Base-by-base conservation (phyloP, 2,113 vertebrate genomes). In the Sinocyclocheilus rhinocerous region DNA sequence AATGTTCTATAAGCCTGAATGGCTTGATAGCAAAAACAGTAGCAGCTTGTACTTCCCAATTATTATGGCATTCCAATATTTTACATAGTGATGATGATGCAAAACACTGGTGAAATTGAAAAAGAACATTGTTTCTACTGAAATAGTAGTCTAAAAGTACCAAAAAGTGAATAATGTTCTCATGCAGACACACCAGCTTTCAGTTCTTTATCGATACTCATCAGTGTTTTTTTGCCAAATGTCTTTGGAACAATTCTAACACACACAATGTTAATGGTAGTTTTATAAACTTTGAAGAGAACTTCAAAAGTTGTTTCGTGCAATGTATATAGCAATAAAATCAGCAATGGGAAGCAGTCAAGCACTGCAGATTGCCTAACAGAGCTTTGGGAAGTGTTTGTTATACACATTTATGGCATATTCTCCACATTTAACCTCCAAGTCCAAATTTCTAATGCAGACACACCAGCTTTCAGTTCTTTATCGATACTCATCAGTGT, bases 291-390 rank as follows among this genome's bases (percentile, higher is more conserved):
- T 59, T 80, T 52, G n/a, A 33, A 76, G 24, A 52, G 10, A 73
- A 39, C 18, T 81, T 20, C 10, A 76, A 59, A 82, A 63, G 24
- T 42, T 39, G 39, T 52, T 67, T n/a, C 36, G 20, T 57, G 73
- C 48, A 52, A 63, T 63, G 48, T 79, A 70, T 84, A 84, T 86
- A 78, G 76, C 67, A 88, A 82, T 87, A 83, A 88, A 87, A 89
- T 61, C 91, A 93, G 92, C 90, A 92, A 93, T 92, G 92, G 90
- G 89, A 93, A 91, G 89, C 89, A 86, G 89, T 88, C 77, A 90
- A 92, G 90, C 90, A 77, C 83, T 87, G 67, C 61, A 16, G 50
- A 50, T 39, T 22, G 29, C n/a, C n/a, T n/a, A 11, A 50, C 77
- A 57, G 88, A 83, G 48, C 24, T 50, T 80, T 63, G 81, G 89